Base-by-base conservation (phyloP, 2,888 invertebrate genomes). In the Habroteleia sp. region DNA sequence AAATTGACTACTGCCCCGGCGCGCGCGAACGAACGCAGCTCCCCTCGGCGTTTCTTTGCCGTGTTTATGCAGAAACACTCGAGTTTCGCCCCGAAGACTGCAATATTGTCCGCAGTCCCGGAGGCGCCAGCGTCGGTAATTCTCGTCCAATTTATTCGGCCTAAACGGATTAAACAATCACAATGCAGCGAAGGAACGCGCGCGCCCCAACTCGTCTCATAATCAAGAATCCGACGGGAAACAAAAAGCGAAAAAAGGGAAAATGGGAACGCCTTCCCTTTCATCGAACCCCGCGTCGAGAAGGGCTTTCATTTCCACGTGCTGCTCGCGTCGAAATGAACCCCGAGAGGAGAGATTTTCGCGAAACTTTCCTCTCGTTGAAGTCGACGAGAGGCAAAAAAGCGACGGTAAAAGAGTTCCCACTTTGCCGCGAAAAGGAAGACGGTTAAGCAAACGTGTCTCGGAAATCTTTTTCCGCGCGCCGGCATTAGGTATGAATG, bases 321-420 rank as follows among this genome's bases (percentile, higher is more conserved):
- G 56, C 46, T 46, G 54, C 44, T 39, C 42, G 74, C 60, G 60
- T 56, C 62, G 52, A 60, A 66, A 66, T 56, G 48, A 44, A 56
- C 39, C 44, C 60, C 48, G 17, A 41, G 76, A 73, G 65, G 69
- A 76, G 60, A 76, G 73, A 73, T 73, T 76, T 69, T 69, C 69
- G 69, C 37, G 68, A 69, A 76, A 76, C 68, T 76, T 76, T 76
- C 48, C 56, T 73, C 76, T 76, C 65, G 73, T 76, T 73, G 62
- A 58, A 69, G 65, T 58, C 65, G 65, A 56, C 37, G 66, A 52
- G 42, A 46, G 35, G 46, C 16, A 37, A 56, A 50, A 60, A 52
- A 25, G 16, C 29, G 20, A 11, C 20, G 42, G 6, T 27, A 35
- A 68, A 68, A 65, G 42, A 48, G 17, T 44, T 52, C 35, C 50